Conservation (phyloP, 1,140 invertebrate species). For the Melipona quadrifasciata region DNA sequence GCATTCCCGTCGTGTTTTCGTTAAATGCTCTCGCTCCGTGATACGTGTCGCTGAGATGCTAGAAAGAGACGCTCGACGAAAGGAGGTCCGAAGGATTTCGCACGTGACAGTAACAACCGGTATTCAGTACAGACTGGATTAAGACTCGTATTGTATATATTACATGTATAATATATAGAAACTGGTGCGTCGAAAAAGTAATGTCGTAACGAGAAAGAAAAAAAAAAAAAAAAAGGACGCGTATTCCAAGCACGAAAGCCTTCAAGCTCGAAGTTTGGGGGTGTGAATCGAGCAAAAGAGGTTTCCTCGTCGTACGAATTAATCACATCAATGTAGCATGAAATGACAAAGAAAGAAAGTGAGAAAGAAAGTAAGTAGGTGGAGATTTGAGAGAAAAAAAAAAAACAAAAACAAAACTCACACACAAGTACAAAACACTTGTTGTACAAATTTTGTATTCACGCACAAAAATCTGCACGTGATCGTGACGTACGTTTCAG, state of each 20-base stretch:
- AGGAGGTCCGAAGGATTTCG: constrained; percentile 6
- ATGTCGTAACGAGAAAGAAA: not conserved
- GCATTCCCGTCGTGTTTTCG: constrained; percentile 15
- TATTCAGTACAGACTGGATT: not conserved
- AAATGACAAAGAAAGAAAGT: not conserved
- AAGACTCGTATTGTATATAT: not conserved
- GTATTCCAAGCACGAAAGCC: constrained; percentile 55
- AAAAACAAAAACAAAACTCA: not conserved
- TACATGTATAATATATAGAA: not conserved
- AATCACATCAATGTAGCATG: not conserved
- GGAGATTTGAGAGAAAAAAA: not conserved
- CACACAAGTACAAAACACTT: too few species aligned
- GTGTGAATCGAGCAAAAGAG: constrained; percentile 67
- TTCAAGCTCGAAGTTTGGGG: constrained; percentile 59
- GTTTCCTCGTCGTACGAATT: constrained; percentile 40
- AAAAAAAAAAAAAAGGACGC: not conserved
- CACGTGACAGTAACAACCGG: constrained; percentile 4
- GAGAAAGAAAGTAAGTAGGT: not conserved
- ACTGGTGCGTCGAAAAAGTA: constrained; percentile 1
- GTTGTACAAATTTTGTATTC: too few species aligned
- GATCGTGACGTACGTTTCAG: not conserved
- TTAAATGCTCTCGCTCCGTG: constrained; percentile 2
- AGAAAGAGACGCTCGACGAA: not conserved
- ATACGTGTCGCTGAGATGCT: constrained; percentile 6
- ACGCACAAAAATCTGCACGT: too few species aligned